These are phyloP conservation scores for Lepus townsendii DNA, from an alignment of 2,797 vertebrate species.

Conservation along the genomic window DNA sequence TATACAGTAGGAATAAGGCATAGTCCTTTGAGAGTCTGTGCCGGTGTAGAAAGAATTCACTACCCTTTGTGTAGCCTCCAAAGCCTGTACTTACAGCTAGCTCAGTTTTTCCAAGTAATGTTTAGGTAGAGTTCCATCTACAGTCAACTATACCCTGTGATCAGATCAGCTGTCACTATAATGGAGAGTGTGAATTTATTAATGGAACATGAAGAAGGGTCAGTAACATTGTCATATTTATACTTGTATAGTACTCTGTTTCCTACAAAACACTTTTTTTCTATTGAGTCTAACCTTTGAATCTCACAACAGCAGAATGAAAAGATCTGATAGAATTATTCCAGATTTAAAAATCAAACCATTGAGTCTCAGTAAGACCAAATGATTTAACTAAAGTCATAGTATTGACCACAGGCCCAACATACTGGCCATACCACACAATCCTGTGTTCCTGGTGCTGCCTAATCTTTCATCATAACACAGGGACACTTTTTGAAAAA, in stretches of 20 bases:
- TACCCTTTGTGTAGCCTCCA: not conserved
- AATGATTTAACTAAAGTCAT: not conserved
- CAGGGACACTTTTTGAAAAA: conserved; percentile 39
- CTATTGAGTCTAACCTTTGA: not conserved
- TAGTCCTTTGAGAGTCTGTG: accelerated
- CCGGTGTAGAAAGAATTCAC: not conserved
- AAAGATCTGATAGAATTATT: not conserved
- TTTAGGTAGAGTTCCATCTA: conserved; percentile 24
- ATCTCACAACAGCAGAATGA: not conserved
- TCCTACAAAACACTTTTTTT: not conserved
- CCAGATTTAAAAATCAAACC: conserved; percentile 46
- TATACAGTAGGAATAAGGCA: not conserved
- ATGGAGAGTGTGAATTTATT: not conserved
- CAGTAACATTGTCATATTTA: not conserved
- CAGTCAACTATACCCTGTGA: not conserved
- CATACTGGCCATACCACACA: not conserved
- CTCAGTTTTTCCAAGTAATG: not conserved
- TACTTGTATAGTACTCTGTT: not conserved
- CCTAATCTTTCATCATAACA: conserved; percentile 60
- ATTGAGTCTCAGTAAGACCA: not conserved
- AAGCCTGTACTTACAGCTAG: not conserved
- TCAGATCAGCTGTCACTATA: not conserved
- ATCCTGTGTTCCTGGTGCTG: not conserved
- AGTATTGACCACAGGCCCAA: conserved; percentile 15
- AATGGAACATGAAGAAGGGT: not conserved